These are phyloP conservation scores for Atherinosoma microstoma DNA, from an alignment of 2,797 vertebrate genomes.

Conservation along the genomic window DNA sequence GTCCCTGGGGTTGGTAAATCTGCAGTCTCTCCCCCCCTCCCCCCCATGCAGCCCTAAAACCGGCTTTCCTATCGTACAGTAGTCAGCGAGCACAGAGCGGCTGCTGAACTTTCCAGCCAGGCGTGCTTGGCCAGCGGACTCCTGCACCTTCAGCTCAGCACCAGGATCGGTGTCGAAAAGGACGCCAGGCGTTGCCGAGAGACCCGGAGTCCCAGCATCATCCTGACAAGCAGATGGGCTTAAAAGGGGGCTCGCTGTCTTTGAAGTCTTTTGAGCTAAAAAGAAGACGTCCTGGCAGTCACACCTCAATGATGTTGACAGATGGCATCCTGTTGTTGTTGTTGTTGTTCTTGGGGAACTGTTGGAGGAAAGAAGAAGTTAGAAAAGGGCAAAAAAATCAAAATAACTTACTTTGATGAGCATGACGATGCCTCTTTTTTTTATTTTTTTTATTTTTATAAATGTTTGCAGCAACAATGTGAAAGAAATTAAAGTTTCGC, in stretches of 20 bases:
- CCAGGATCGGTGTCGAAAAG: conserved; percentile 35
- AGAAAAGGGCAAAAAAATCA: conserved; percentile 34
- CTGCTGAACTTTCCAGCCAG: conserved; percentile 31
- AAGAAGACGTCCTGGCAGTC: conserved; percentile 74
- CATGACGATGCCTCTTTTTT: conserved; percentile 58
- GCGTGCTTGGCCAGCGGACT: conserved; percentile 28
- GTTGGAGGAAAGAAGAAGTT: conserved; percentile 57
- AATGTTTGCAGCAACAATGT: background rate
- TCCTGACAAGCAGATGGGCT: conserved; percentile 62
- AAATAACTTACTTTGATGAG: conserved; percentile 36
- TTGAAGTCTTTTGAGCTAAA: conserved; percentile 61
- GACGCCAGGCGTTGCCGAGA: conserved; percentile 37
- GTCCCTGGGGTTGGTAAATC: conserved; percentile 62
- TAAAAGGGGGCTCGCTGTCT: conserved; percentile 40
- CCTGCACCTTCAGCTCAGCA: conserved; percentile 24
- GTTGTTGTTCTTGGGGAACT: conserved; percentile 88
- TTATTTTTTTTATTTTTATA: background rate
- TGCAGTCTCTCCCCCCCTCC: conserved; percentile 34
- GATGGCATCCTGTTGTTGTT: conserved; percentile 87
- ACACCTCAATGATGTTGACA: conserved; percentile 91
- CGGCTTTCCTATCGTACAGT: conserved; percentile 31
- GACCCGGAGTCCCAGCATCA: conserved; percentile 61
- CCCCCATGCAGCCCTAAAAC: conserved; percentile 28
- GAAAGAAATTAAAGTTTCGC: conserved; percentile 10
- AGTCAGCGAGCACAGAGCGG: conserved; percentile 30